phyloP scores from a whole-genome alignment of 2,113 vertebrate species.

The Mormyrus lacerda region DNA sequence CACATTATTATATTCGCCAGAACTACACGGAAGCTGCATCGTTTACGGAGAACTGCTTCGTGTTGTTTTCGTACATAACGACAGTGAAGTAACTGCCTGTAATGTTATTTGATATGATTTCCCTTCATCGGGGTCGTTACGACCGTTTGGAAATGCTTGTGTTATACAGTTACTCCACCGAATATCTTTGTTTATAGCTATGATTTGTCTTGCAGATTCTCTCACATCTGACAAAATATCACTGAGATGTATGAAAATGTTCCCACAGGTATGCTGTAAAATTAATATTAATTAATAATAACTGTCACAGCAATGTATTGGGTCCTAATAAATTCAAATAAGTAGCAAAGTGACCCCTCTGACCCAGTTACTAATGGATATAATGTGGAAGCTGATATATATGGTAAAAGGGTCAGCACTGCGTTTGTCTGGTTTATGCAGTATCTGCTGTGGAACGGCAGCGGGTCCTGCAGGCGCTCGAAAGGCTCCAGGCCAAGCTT shows the following conservation, averaged over 20 bases:
- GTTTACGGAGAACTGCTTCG: not conserved
- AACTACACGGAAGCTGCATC: not conserved
- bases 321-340: not conserved
- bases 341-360: not conserved
- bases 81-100: not conserved
- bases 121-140: not conserved
- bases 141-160: not conserved
- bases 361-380: not conserved
- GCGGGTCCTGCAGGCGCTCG: conserved; percentile 82
- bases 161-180: not conserved
- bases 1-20: not conserved
- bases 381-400: not conserved
- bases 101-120: not conserved
- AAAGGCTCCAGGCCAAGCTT: conserved; percentile 77
- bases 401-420: conserved; percentile 3
- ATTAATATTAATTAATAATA: not conserved
- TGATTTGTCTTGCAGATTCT: conserved; percentile 5
- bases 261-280: conserved; percentile 38
- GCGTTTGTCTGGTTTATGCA: conserved; percentile 29
- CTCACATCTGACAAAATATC: not conserved
- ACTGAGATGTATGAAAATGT: conserved; percentile 60
- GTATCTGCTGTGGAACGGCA: conserved; percentile 69
- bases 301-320: not conserved
- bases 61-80: not conserved
- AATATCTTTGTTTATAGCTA: not conserved